A percentile compares a stretch with the other conserved stretches of the same genome.
These are phyloP conservation scores for Ecliptopera silaceata DNA, from an alignment of 2,888 invertebrate species.

Conservation along the genomic window DNA sequence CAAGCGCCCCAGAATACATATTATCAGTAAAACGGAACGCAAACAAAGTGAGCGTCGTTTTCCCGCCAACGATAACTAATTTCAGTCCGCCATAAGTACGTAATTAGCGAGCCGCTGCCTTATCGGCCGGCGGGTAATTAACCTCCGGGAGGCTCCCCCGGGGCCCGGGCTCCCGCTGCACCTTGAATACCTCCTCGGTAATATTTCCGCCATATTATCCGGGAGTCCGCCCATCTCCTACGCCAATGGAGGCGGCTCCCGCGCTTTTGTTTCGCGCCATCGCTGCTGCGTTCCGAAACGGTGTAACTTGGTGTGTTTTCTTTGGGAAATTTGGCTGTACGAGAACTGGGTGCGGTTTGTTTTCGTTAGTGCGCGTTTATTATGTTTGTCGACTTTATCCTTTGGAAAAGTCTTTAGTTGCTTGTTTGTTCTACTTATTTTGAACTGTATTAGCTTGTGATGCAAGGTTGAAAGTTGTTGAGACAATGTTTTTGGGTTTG, in stretches of 20 bases:
- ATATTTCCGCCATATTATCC: constrained; percentile 83
- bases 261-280: constrained; percentile 81
- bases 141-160: constrained; percentile 66
- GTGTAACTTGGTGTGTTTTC: constrained; percentile 74
- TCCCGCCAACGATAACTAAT: constrained; percentile 81
- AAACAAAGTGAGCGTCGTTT: constrained; percentile 81
- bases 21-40: constrained; percentile 81
- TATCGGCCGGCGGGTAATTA: constrained; percentile 82
- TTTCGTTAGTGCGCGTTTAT: constrained; percentile 73
- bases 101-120: constrained; percentile 83
- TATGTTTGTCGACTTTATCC: constrained; percentile 55
- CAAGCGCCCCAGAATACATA: constrained; percentile 71
- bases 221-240: constrained; percentile 79
- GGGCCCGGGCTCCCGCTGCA: constrained; percentile 58
- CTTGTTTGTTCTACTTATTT: not conserved
- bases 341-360: constrained; percentile 71
- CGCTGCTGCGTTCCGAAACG: constrained; percentile 74
- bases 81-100: constrained; percentile 83
- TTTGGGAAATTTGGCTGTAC: constrained; percentile 78
- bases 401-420: constrained; percentile 56
- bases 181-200: constrained; percentile 80
- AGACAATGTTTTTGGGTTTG: constrained; percentile 40
- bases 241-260: constrained; percentile 77
- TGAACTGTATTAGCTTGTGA: constrained; percentile 30
- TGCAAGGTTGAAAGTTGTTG: constrained; percentile 42